A percentile compares a stretch with the other conserved stretches of the same genome.
These are phyloP conservation scores for Poicephalus meyeri DNA, from an alignment of 2,113 vertebrate genomes.

Conservation along the genomic window DNA sequence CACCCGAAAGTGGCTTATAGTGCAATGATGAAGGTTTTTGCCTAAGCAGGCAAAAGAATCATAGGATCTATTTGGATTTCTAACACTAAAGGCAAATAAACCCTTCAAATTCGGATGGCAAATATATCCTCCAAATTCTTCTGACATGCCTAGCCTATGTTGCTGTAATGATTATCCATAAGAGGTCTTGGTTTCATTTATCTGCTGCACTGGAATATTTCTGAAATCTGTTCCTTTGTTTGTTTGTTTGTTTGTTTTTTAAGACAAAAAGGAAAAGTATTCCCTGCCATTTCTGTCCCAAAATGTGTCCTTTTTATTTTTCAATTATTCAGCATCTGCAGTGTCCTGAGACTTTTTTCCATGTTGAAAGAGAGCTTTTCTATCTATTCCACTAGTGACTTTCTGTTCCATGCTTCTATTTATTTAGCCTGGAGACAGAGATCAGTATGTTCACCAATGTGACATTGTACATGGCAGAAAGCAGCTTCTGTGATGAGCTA, in stretches of 20 bases:
- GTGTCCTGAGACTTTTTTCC: background rate
- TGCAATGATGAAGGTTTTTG: background rate
- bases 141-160: background rate
- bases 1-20: background rate
- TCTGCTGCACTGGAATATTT: background rate
- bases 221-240: background rate
- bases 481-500: background rate
- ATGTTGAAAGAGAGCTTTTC: background rate
- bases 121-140: background rate
- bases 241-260: no score
- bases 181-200: background rate
- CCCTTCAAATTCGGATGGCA: background rate
- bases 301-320: background rate
- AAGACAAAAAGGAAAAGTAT: background rate
- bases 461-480: background rate
- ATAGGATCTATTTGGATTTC: background rate
- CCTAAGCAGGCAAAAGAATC: background rate
- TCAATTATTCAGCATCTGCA: background rate
- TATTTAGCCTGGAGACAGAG: background rate
- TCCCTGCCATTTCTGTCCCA: background rate
- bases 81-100: background rate
- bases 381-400: background rate
- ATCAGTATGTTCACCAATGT: background rate
- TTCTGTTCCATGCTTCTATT: background rate
- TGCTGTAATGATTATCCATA: background rate